These are phyloP conservation scores for Lasioglossum leucozonium DNA, from an alignment of 2,888 invertebrate genomes.

Conservation along the genomic window DNA sequence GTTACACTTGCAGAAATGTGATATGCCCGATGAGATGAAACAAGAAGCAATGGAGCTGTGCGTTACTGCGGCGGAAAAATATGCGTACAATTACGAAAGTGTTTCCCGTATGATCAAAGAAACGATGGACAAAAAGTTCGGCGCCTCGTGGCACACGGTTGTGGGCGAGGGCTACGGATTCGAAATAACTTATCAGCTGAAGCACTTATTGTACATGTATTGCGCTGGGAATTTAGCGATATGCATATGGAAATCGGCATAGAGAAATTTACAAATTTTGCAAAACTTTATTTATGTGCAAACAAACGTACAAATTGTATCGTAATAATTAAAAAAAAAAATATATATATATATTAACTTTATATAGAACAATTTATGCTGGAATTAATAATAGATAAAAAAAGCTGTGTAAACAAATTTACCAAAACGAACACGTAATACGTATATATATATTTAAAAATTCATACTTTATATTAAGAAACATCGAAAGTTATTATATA, in stretches of 20 bases:
- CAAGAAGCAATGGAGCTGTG: slow-evolving; percentile 88
- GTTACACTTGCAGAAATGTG: slow-evolving; percentile 76
- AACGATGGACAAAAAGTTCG: slow-evolving; percentile 89
- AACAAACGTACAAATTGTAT: slow-evolving; percentile 43
- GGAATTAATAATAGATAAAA: neutral
- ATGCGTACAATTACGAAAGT: slow-evolving; percentile 87
- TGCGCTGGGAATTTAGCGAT: slow-evolving; percentile 88
- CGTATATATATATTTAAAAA: slow-evolving; percentile 11
- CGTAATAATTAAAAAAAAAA: neutral
- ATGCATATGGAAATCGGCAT: slow-evolving; percentile 86
- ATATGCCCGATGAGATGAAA: slow-evolving; percentile 89
- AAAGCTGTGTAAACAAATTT: slow-evolving; percentile 21
- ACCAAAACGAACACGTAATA: neutral
- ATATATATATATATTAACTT: slow-evolving; percentile 2
- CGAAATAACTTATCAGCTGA: slow-evolving; percentile 88
- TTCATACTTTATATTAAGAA: neutral
- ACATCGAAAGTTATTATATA: slow-evolving; percentile 5
- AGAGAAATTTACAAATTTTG: slow-evolving; percentile 28
- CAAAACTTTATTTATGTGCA: neutral
- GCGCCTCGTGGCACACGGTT: slow-evolving; percentile 89
- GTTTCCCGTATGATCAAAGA: slow-evolving; percentile 89
- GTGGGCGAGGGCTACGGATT: slow-evolving; percentile 90
- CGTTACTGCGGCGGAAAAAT: slow-evolving; percentile 89
- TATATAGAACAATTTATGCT: neutral
- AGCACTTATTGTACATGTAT: slow-evolving; percentile 87